Percentiles rank a stretch among this genome's conserved stretches.
phyloP scores from a whole-genome alignment of 2,113 vertebrate genomes.

The Micronycteris hirsuta region DNA sequence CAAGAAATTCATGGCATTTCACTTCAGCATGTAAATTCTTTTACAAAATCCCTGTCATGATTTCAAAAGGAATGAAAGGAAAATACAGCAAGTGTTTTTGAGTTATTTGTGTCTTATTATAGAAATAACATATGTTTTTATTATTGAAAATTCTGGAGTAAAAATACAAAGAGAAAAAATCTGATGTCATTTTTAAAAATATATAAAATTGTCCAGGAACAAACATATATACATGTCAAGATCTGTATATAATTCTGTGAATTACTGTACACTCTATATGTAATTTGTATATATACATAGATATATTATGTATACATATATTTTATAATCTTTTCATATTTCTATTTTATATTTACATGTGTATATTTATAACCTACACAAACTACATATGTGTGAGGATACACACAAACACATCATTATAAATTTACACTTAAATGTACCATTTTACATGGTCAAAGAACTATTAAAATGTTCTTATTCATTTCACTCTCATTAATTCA shows the following conservation, averaged over 20 bases:
- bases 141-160: background rate
- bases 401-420: background rate
- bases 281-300: background rate
- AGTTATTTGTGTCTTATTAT: background rate
- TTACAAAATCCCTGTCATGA: background rate
- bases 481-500: background rate
- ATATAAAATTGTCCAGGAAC: background rate
- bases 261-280: background rate
- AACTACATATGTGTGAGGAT: background rate
- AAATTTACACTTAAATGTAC: background rate
- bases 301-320: background rate
- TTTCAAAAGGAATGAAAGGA: background rate
- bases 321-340: background rate
- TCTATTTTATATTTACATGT: background rate
- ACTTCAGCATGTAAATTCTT: constrained; percentile 6
- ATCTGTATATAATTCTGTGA: background rate
- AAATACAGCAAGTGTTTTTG: background rate
- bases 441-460: background rate
- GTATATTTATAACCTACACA: background rate
- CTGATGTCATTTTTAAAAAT: background rate
- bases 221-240: background rate
- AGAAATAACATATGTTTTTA: background rate
- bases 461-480: background rate
- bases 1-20: constrained; percentile 2
- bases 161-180: background rate